Conservation (phyloP, 2,113 vertebrate species). For the Neopipo cinnamomea region DNA sequence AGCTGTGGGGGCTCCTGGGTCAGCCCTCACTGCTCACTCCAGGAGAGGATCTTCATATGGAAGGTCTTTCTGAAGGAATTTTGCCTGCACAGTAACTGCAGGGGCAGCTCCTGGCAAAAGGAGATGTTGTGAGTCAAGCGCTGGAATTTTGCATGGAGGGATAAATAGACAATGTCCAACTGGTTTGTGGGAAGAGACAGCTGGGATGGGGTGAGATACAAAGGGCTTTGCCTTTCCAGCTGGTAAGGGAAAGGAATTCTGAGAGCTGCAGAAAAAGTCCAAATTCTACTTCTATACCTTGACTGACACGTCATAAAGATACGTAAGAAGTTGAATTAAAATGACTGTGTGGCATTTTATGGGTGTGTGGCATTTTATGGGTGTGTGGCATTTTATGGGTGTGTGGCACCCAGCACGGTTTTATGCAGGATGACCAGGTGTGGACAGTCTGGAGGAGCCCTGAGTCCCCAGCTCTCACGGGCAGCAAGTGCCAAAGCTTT, state of each 20-base stretch:
- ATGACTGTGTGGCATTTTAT: neutral
- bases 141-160: neutral
- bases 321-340: neutral
- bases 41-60: neutral
- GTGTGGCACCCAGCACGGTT: neutral
- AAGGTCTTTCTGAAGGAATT: neutral
- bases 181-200: neutral
- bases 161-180: neutral
- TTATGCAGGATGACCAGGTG: neutral
- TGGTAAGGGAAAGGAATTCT: neutral
- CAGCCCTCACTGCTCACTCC: fast-evolving
- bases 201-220: neutral
- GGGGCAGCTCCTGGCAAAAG: neutral
- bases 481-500: neutral
- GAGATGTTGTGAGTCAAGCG: neutral
- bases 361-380: too few species aligned
- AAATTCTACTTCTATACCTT: neutral
- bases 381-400: too few species aligned
- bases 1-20: neutral
- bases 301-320: fast-evolving
- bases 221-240: too few species aligned
- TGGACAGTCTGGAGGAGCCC: neutral
- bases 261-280: neutral
- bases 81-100: neutral
- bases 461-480: neutral